A percentile compares a stretch with the other conserved stretches of the same genome.
These are phyloP conservation scores for Grantiella picta DNA, from an alignment of 2,113 vertebrate genomes.

Conservation along the genomic window DNA sequence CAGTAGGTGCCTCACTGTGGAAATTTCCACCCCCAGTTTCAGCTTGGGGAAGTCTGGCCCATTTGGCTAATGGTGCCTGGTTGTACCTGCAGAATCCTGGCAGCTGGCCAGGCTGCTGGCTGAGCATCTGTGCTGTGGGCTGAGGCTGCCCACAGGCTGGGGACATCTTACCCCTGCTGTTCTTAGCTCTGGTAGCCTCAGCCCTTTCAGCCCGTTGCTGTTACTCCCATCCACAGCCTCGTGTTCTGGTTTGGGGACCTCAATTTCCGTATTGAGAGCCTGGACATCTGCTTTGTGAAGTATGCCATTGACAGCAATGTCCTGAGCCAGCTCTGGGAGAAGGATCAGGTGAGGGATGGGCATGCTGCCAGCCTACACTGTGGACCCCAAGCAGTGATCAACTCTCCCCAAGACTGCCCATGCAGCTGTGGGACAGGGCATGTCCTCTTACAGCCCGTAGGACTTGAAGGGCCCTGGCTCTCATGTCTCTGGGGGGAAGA, in stretches of 20 bases:
- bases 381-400: fast-evolving
- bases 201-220: neutral
- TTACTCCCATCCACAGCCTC: constrained; percentile 71
- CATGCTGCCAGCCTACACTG: neutral
- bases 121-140: neutral
- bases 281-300: constrained; percentile 95
- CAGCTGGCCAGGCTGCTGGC: neutral
- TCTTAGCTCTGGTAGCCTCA: neutral
- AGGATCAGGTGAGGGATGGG: constrained; percentile 87
- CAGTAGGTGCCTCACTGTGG: neutral
- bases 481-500: neutral
- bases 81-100: neutral
- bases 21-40: neutral
- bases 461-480: neutral
- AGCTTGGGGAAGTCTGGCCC: neutral
- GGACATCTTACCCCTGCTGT: neutral
- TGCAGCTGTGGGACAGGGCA: neutral
- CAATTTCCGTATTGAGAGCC: constrained; percentile 96
- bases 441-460: fast-evolving
- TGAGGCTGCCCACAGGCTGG: neutral
- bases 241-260: constrained; percentile 99
- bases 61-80: neutral
- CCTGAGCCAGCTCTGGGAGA: constrained; percentile 92
- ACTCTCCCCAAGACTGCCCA: neutral
- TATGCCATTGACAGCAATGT: constrained; percentile 91